Base-by-base conservation (phyloP, 2,797 vertebrate species). In the Anisognathus igniventris region DNA sequence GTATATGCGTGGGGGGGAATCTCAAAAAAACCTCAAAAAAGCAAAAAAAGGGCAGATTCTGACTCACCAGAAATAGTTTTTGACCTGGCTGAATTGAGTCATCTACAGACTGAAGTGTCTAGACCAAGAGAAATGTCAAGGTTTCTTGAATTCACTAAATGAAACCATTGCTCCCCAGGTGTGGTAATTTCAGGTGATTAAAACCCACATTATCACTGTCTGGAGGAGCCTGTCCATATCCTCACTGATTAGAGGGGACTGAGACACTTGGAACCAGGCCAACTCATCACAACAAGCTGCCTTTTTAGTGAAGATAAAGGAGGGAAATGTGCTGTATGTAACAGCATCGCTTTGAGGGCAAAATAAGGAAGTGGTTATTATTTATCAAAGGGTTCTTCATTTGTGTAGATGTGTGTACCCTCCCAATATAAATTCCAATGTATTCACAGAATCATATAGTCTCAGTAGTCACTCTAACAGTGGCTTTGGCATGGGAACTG, bases 1-100 rank as follows among this genome's bases (percentile, higher is more conserved):
- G 22, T 10, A 18, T 5, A 30, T 16, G 6, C 14, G 24, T 13
- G n/a, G 6, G 2, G 3, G 2, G 15, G 4, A 39, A 40, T 3
- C 28, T 30, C 4, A 31, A 33, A 80, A n/a, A 80, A 67, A 58
- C 17, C 3, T 44, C 3, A 18, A 51, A 66, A 39, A 64, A 64
- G 18, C 47, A 42, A 66, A 39, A 60, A 45, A 67, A 5, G 7
- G 2, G 5, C 17, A 60, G 13, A 14, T 53, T 56, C 22, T 30
- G 9, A 76, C 37, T 42, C 62, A 58, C 17, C 30, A 44, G 19
- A 35, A 75, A 12, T 13, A 33, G 14, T 35, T 56, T 70, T 47
- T 56, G 22, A 77, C 45, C 62, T 30, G 3, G 30, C 15, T 75
- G n/a, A 45, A 33, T 62, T 62, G 25, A 66, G 12, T 27, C 2